A percentile compares a stretch with the other conserved stretches of the same genome.
Evolutionary conservation across 2,888 invertebrate species (phyloP).

Genomic region (Tetragonisca angustula): DNA sequence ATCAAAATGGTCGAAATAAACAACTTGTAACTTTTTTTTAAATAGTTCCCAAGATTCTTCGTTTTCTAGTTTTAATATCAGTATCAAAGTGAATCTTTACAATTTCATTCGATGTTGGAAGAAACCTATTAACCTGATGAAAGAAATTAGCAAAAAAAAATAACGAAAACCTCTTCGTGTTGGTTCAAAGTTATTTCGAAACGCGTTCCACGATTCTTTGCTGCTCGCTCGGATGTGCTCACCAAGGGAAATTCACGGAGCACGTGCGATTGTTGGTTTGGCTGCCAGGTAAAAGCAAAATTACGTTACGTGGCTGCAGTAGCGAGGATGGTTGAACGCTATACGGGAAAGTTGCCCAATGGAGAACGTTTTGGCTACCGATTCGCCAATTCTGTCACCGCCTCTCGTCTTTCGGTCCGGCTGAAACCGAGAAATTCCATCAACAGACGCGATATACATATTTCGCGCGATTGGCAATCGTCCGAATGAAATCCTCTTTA

Average conservation of each 20-base stretch:
- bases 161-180: no score
- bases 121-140: no score
- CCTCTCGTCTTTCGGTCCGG: not conserved
- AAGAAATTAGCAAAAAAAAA: no score
- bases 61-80: no score
- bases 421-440: not conserved
- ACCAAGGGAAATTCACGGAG: not conserved
- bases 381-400: conserved; percentile 4
- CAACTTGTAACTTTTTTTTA: no score
- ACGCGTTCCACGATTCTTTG: not conserved
- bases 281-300: not conserved
- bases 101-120: no score
- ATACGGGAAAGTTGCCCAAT: conserved; percentile 13
- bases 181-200: not conserved
- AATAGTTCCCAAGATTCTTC: no score
- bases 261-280: not conserved
- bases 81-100: no score
- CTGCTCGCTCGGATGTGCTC: not conserved
- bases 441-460: not conserved
- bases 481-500: not conserved
- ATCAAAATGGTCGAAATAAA: no score
- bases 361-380: conserved; percentile 14
- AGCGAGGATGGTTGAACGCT: not conserved
- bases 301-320: not conserved
- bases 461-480: not conserved